These are phyloP conservation scores for Orthosia gothica DNA, from an alignment of 2,888 invertebrate species.

Conservation along the genomic window DNA sequence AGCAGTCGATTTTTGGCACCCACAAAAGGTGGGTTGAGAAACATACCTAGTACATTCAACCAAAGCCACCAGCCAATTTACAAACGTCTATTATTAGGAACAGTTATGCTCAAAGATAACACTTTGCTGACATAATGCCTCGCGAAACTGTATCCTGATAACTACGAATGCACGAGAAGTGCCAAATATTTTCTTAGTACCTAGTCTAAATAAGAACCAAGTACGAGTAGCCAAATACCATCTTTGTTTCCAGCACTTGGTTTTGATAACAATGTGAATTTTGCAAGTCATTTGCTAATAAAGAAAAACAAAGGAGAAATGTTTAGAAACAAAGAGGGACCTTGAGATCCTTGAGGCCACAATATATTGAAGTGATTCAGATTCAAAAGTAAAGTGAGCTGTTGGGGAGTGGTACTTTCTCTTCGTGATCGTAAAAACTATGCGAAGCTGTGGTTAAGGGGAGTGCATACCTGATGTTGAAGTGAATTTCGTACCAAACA, in stretches of 20 bases:
- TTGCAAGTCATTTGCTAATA: slow-evolving; percentile 47
- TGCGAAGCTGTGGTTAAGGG: slow-evolving; percentile 60
- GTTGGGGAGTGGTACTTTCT: slow-evolving; percentile 58
- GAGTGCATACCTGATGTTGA: slow-evolving; percentile 88
- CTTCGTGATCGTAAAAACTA: slow-evolving; percentile 59
- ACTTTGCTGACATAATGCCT: slow-evolving; percentile 55
- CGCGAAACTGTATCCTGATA: slow-evolving; percentile 37
- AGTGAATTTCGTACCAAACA: slow-evolving; percentile 91
- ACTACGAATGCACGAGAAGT: slow-evolving; percentile 24
- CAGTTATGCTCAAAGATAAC: slow-evolving; percentile 60
- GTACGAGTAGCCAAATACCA: slow-evolving; percentile 19
- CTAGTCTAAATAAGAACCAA: slow-evolving; percentile 29
- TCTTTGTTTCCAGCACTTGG: slow-evolving; percentile 34
- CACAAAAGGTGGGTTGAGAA: slow-evolving; percentile 64
- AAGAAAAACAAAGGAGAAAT: slow-evolving; percentile 46
- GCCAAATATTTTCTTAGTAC: slow-evolving; percentile 18
- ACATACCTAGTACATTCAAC: slow-evolving; percentile 66
- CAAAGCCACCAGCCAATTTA: slow-evolving; percentile 60
- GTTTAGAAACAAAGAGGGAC: slow-evolving; percentile 57
- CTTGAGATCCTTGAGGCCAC: slow-evolving; percentile 36
- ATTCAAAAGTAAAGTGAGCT: slow-evolving; percentile 49
- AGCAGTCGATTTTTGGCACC: slow-evolving; percentile 70
- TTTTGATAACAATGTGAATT: slow-evolving; percentile 24
- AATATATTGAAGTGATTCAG: slow-evolving; percentile 46
- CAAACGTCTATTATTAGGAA: slow-evolving; percentile 60